These are phyloP conservation scores for Callyntrura sp. DNA, from an alignment of 2,888 invertebrate genomes.

Conservation along the genomic window DNA sequence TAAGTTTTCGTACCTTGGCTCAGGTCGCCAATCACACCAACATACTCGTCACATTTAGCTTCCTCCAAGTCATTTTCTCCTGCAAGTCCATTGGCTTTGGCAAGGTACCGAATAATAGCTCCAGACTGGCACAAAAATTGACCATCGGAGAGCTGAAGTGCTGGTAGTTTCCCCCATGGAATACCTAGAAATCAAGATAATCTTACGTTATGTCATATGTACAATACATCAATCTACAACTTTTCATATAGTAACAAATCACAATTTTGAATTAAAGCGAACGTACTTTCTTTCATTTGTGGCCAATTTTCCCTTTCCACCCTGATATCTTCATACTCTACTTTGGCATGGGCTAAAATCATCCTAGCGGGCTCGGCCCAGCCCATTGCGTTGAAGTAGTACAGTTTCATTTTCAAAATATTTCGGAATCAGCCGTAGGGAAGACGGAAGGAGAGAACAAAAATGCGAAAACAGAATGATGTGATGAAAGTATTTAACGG, in stretches of 20 bases:
- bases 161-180: slow-evolving; percentile 42
- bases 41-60: slow-evolving; percentile 56
- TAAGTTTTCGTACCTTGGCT: too few relatives aligned
- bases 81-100: slow-evolving; percentile 6
- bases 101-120: slow-evolving; percentile 49
- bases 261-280: too few relatives aligned
- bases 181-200: neutral
- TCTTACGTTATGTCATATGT: too few relatives aligned
- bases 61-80: slow-evolving; percentile 47
- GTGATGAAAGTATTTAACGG: too few relatives aligned
- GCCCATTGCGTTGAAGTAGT: slow-evolving; percentile 48
- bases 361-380: slow-evolving; percentile 64
- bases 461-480: too few relatives aligned
- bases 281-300: slow-evolving; percentile 53
- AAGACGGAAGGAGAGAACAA: too few relatives aligned
- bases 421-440: too few relatives aligned
- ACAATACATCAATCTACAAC: too few relatives aligned
- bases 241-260: too few relatives aligned
- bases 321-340: slow-evolving; percentile 69
- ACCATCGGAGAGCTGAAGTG: slow-evolving; percentile 31
- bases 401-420: too few relatives aligned
- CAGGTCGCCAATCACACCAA: slow-evolving; percentile 34
- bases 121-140: slow-evolving; percentile 22
- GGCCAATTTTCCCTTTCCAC: slow-evolving; percentile 64
- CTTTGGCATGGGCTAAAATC: slow-evolving; percentile 60